Conservation (phyloP, 2,113 vertebrate genomes). For the Edolisoma coerulescens region DNA sequence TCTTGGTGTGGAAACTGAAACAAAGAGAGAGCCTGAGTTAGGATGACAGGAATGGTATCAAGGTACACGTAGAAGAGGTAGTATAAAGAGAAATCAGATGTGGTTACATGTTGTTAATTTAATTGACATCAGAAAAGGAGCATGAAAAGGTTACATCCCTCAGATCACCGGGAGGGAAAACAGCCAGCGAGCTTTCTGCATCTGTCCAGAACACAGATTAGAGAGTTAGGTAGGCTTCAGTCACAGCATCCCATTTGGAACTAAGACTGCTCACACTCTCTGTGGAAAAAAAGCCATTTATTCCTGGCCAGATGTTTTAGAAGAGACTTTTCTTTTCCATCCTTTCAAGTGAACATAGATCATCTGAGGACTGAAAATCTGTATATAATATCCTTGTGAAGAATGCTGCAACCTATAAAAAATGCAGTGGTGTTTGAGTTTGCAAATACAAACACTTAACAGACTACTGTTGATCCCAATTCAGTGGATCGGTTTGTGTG, state of each 20-base stretch:
- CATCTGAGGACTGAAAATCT: not conserved
- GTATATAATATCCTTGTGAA: not conserved
- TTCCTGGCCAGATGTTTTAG: not conserved
- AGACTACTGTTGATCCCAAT: not conserved
- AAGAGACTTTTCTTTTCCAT: not conserved
- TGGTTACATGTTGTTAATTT: not conserved
- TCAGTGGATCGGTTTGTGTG: not conserved
- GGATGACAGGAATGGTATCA: not conserved
- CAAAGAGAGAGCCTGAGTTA: not conserved
- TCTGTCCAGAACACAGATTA: not conserved
- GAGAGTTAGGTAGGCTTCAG: not conserved
- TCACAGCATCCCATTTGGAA: not conserved
- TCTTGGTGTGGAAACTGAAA: not conserved
- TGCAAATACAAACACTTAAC: not conserved
- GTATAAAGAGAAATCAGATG: not conserved
- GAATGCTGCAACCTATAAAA: not conserved
- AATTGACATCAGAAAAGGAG: not conserved
- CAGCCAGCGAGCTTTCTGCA: not conserved
- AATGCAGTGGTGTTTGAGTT: not conserved
- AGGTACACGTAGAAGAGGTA: not conserved
- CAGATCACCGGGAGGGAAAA: not conserved
- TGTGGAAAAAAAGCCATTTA: not conserved
- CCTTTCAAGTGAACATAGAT: not conserved
- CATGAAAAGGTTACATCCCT: not conserved
- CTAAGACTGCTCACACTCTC: not conserved